Evolutionary conservation across 92 coral and sea anemone species (phyloP).

Genomic region (Scolanthus callimorphus): DNA sequence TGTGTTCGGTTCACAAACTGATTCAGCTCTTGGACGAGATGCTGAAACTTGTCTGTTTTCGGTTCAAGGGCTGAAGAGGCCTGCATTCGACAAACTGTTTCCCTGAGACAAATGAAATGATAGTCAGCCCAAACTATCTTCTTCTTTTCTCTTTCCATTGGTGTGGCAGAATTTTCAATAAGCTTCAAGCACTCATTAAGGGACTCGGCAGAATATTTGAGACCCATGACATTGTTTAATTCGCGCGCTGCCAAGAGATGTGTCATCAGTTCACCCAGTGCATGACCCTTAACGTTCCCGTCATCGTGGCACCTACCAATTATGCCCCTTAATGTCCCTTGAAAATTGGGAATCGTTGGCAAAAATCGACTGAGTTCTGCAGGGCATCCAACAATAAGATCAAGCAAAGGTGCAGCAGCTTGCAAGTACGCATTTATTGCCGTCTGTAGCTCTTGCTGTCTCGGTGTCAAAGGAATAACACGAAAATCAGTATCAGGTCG

Average conservation of each 20-base stretch:
- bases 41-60: slow-evolving; percentile 54
- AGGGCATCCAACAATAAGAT: slow-evolving; percentile 25
- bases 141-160: slow-evolving; percentile 73
- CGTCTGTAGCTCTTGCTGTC: slow-evolving; percentile 34
- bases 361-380: slow-evolving; percentile 39
- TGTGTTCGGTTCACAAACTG: slow-evolving; percentile 38
- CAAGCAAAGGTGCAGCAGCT: slow-evolving; percentile 17
- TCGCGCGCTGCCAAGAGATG: slow-evolving; percentile 78
- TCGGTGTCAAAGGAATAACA: slow-evolving; percentile 34
- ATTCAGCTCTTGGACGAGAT: slow-evolving; percentile 45
- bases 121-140: slow-evolving; percentile 11
- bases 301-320: slow-evolving; percentile 69
- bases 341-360: slow-evolving; percentile 52
- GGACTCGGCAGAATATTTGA: slow-evolving; percentile 56
- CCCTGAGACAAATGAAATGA: slow-evolving; percentile 16
- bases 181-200: slow-evolving; percentile 66
- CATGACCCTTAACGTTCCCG: slow-evolving; percentile 66
- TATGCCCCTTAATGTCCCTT: slow-evolving; percentile 76
- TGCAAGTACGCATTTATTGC: slow-evolving; percentile 31
- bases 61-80: background rate
- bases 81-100: slow-evolving; percentile 4
- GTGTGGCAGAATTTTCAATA: slow-evolving; percentile 64
- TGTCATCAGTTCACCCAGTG: slow-evolving; percentile 85
- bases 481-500: slow-evolving; percentile 58
- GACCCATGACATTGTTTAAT: slow-evolving; percentile 75